Evolutionary conservation across 2,888 invertebrate genomes (phyloP), one percentile per base, ranked within the genome.

Genomic region (Agrochola circellaris): DNA sequence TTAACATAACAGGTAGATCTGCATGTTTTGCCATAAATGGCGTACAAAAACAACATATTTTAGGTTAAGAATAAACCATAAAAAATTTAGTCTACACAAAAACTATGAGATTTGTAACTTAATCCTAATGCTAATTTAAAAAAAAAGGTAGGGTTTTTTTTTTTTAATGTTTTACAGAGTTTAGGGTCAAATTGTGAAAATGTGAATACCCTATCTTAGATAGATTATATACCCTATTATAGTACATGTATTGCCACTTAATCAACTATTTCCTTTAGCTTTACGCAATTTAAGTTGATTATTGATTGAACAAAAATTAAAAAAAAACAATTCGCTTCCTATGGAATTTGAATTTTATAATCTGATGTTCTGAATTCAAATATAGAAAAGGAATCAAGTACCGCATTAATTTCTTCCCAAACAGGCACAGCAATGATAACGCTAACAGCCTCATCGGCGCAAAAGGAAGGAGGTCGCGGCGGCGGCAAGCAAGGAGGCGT

Each of bases 391-490:
- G 15, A 62, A 34, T 62, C 23, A 23, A 38, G 30, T 74, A 34
- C 15, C 5, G 15, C 2, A 34, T 34, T 30, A 20, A 13, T 56
- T 45, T 26, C 0, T 54, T 51, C 8, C 4, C 64, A 54, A 54
- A 68, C 78, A 97, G 96, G 96, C 20, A 96, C 96, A 26, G 94
- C 96, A 23, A 93, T 97, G 95, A 97, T 97, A 77, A 94, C 94
- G 0, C 88, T 96, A 34, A 93, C 95, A 13, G 73, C 94, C 67
- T 73, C 94, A 86, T 76, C 96, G 89, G 91, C 97, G 85, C 94
- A 95, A 61, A 95, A 95, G 84, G 94, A 93, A 69, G 93, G 93
- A 23, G 91, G 91, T 23, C 93, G 95, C 9, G 95, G 96, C 61
- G 91, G 93, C 58, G 94, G 96, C 87, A 95, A 96, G 86, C 94